Base-by-base conservation (phyloP, 2,113 vertebrate species). In the Phycodurus eques region DNA sequence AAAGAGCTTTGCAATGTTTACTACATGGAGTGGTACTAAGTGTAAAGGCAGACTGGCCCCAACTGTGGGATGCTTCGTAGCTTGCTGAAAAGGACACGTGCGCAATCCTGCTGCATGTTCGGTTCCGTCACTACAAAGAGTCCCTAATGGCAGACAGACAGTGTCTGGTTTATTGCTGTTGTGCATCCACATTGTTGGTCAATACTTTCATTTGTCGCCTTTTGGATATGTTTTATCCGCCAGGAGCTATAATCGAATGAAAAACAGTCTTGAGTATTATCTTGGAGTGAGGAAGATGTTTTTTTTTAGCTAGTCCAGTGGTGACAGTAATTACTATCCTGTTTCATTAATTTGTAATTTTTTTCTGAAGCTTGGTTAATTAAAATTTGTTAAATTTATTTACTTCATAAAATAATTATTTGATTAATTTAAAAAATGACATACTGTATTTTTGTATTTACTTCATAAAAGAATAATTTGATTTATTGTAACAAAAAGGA, bases 321-420 rank as follows among this genome's bases (percentile, higher is more conserved):
- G 43, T 71, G 75, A 88, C 78, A 80, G 83, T 88, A 84, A 88
- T 88, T 71, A 73, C 49, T 17, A 54, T 54, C 20, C 20, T 54
- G 51, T 54, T 54, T 0, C 8, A n/a, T 54, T 54, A 2, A 54
- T 54, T 54, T 54, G 20, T 39, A 6, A 3, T 39, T 39, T 39
- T 39, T 39, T 39, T 39, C 35, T 39, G 35, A 3, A 39, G 4
- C 3, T 3, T 39, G 6, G 35, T 39, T 39, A 39, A 39, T 39
- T 39, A 5, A 39, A 39, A 39, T 39, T 1, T 39, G 35, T 39
- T 39, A 39, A 3, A 39, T 39, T 39, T 39, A 39, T 39, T 39
- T 39, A 39, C 35, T 39, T 39, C 35, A 39, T 39, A 6, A 39
- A 39, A 39, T 1, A 39, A 5, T 39, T 39, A 39, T 39, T 39